These are phyloP conservation scores for Cheirogaleus medius DNA, from an alignment of 2,113 vertebrate genomes.

Conservation along the genomic window DNA sequence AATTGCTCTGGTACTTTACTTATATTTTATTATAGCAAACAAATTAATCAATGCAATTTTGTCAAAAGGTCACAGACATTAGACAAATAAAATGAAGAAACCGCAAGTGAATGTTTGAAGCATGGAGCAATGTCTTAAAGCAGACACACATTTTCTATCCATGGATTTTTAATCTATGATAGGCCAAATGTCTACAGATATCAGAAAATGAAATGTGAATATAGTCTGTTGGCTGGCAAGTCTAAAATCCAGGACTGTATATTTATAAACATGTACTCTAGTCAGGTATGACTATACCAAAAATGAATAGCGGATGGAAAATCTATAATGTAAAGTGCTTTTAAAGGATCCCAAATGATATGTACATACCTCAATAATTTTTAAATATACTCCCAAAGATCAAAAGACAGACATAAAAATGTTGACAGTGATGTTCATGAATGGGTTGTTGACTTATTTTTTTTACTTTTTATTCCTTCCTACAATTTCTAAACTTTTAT, in stretches of 20 bases:
- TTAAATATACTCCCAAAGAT: not conserved
- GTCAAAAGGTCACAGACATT: not conserved
- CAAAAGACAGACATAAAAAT: not conserved
- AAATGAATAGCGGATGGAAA: not conserved
- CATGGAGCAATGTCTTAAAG: not conserved
- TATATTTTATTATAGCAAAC: not conserved
- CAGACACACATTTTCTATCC: not conserved
- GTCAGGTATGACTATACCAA: not conserved
- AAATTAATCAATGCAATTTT: not conserved
- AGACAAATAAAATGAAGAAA: not conserved
- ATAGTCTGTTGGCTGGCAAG: not conserved
- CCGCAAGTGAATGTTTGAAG: not conserved
- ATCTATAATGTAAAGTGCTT: not conserved
- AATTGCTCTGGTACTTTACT: not conserved
- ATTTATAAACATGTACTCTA: not conserved
- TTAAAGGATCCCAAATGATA: not conserved
- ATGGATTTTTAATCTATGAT: not conserved
- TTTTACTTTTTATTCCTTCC: not conserved
- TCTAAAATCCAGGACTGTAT: not conserved
- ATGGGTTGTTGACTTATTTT: not conserved
- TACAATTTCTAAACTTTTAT: constrained; percentile 21
- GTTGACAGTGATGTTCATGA: not conserved
- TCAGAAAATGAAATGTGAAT: not conserved
- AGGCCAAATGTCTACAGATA: not conserved
- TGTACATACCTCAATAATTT: not conserved